Conservation (phyloP, 2,888 invertebrate genomes). For the Deroplatys truncata region DNA sequence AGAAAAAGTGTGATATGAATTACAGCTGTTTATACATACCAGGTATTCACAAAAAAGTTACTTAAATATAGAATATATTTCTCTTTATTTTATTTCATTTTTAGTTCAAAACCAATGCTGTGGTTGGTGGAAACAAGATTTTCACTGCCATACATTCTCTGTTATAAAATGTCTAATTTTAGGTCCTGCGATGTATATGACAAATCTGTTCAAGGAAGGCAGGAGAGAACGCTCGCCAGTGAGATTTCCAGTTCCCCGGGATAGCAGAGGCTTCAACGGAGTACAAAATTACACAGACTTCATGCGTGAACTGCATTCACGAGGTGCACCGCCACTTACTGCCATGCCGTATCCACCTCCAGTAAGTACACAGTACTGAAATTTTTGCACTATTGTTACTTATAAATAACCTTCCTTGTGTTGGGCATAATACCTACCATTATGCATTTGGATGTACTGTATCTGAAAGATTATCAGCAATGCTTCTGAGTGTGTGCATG, state of each 20-base stretch:
- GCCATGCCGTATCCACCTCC: constrained; percentile 23
- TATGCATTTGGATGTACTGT: no score
- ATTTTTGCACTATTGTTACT: no score
- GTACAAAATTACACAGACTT: constrained; percentile 21
- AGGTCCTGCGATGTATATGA: constrained; percentile 9
- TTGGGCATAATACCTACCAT: no score
- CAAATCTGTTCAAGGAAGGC: constrained; percentile 15
- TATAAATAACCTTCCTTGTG: no score
- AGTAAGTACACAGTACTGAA: constrained; percentile 10
- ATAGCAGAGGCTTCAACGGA: constrained; percentile 14
- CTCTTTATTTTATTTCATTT: no score
- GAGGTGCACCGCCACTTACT: constrained; percentile 23
- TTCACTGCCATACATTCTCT: neutral
- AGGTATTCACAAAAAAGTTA: no score
- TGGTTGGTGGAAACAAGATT: neutral
- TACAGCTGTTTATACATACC: no score
- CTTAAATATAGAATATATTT: no score
- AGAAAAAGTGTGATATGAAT: no score
- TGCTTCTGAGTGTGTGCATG: no score
- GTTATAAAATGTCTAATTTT: neutral
- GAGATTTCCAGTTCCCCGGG: constrained; percentile 17
- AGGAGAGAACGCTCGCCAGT: constrained; percentile 23
- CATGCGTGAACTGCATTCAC: constrained; percentile 25
- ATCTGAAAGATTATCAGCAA: no score
- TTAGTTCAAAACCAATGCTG: no score